These are phyloP conservation scores for Avahi laniger DNA, from an alignment of 2,797 vertebrate genomes.

Conservation along the genomic window DNA sequence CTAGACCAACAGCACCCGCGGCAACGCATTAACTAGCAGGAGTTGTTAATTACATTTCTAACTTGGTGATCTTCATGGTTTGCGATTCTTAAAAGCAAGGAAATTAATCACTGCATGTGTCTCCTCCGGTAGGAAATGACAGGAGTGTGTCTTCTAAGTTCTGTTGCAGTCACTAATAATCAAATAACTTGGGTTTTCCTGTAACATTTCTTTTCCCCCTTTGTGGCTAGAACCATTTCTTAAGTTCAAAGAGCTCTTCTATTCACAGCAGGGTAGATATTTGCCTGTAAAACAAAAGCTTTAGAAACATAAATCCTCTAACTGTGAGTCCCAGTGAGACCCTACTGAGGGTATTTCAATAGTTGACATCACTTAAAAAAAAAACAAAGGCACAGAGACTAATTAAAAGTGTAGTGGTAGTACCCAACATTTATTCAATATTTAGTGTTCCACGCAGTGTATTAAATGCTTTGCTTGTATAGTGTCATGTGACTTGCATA, in stretches of 20 bases:
- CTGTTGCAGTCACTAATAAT: neutral
- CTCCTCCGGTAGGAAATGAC: conserved; percentile 18
- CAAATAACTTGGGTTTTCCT: conserved; percentile 6
- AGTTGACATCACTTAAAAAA: neutral
- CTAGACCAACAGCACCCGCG: conserved; percentile 35
- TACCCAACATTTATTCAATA: neutral
- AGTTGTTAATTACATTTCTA: conserved; percentile 68
- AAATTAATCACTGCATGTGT: conserved; percentile 37
- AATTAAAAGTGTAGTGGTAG: neutral
- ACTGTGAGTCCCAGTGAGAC: neutral
- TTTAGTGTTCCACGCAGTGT: neutral
- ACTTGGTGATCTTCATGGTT: conserved; percentile 62
- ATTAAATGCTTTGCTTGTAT: neutral
- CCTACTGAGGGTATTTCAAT: neutral
- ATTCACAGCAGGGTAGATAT: neutral
- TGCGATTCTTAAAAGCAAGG: conserved; percentile 43
- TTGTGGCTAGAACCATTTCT: conserved; percentile 34
- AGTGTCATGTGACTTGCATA: neutral
- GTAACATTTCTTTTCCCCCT: neutral
- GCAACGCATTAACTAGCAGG: conserved; percentile 39
- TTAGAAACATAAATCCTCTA: neutral
- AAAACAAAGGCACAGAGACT: neutral
- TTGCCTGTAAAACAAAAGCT: conserved; percentile 57
- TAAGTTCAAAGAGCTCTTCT: conserved; percentile 36
- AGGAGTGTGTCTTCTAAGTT: neutral